Percentiles rank a stretch among this genome's conserved stretches.
Conservation (phyloP, 1,140 invertebrate genomes). For the Drosophila mayri region DNA sequence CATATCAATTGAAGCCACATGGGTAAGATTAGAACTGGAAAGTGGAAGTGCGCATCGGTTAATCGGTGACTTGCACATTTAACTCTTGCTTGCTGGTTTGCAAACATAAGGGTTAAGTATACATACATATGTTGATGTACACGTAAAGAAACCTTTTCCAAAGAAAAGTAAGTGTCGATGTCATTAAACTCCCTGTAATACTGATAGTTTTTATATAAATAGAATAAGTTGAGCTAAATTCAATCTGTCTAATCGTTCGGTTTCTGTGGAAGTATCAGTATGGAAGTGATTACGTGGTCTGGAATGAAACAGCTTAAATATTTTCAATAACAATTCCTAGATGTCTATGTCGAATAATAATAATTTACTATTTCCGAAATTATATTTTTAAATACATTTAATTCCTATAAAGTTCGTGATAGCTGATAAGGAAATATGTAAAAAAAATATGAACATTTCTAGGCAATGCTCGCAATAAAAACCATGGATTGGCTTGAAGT, state of each 20-base stretch:
- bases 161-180: background rate
- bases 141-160: background rate
- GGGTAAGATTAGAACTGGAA: slow-evolving; percentile 33
- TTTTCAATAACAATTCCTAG: background rate
- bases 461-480: background rate
- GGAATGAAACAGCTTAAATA: background rate
- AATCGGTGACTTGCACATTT: slow-evolving; percentile 13
- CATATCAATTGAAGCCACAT: slow-evolving; percentile 36
- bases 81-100: background rate
- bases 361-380: no score
- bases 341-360: background rate
- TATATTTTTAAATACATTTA: background rate
- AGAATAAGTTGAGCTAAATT: background rate
- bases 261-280: no score
- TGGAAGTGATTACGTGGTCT: background rate
- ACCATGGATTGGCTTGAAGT: background rate
- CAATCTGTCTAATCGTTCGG: background rate
- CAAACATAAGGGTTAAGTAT: background rate
- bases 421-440: background rate
- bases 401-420: background rate
- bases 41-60: slow-evolving; percentile 10
- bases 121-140: background rate
- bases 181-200: background rate
- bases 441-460: no score
- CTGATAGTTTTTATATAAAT: background rate